Evolutionary conservation across 2,113 vertebrate genomes (phyloP).

Genomic region (Gorsachius goisagi): DNA sequence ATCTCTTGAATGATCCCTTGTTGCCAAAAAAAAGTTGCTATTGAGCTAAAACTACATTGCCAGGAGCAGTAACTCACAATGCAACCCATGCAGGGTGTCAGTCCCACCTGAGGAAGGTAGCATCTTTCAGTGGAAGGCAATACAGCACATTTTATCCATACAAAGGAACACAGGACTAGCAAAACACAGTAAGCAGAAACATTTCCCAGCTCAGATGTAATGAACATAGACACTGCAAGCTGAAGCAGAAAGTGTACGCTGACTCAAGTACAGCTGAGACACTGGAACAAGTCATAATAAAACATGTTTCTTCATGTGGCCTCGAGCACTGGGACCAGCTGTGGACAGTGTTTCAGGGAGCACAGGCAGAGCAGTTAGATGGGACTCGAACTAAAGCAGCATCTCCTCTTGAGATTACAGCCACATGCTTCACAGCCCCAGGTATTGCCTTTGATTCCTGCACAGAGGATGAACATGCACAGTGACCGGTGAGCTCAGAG

Average conservation of each 20-base stretch:
- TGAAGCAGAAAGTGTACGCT: background rate
- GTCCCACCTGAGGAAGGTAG: background rate
- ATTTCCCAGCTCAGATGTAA: background rate
- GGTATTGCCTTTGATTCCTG: background rate
- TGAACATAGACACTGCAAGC: accelerated
- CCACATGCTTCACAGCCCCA: background rate
- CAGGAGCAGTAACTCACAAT: background rate
- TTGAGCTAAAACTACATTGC: background rate
- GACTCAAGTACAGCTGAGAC: background rate
- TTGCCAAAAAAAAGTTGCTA: background rate
- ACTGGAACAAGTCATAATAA: background rate
- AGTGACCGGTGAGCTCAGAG: background rate
- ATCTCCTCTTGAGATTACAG: background rate
- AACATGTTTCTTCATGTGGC: background rate
- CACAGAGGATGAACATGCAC: background rate
- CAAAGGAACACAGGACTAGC: background rate
- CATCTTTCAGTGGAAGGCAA: background rate
- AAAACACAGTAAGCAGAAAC: background rate
- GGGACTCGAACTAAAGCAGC: background rate
- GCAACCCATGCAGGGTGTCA: background rate
- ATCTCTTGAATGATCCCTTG: background rate
- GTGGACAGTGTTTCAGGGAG: background rate
- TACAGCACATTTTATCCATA: background rate
- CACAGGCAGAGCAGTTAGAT: background rate
- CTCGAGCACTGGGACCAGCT: background rate